phyloP scores from a whole-genome alignment of 2,888 invertebrate genomes.

The Cantharis lateralis region DNA sequence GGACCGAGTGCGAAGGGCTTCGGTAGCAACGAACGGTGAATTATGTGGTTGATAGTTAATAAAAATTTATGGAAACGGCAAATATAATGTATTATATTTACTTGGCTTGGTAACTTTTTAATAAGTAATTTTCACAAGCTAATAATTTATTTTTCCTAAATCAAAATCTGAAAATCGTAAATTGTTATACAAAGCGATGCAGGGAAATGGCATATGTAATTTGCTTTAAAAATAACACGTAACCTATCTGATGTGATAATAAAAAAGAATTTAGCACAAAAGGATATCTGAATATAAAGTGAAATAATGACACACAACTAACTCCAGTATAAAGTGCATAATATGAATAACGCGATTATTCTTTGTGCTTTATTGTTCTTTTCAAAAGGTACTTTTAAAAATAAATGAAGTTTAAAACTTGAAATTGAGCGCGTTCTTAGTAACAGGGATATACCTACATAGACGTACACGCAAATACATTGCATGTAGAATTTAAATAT shows the following conservation, averaged over 20 bases:
- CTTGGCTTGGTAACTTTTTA: neutral
- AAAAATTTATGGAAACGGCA: too few species aligned
- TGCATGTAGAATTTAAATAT: neutral
- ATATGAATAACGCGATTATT: neutral
- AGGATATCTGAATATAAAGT: neutral
- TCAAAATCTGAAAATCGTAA: neutral
- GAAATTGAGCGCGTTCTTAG: neutral
- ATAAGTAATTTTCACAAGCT: neutral
- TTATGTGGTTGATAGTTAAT: too few species aligned
- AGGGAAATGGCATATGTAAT: neutral
- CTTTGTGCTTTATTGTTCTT: constrained; percentile 4
- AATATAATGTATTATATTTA: too few species aligned
- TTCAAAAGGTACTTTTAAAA: neutral
- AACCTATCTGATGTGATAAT: neutral
- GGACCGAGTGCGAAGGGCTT: too few species aligned
- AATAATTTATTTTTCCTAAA: neutral
- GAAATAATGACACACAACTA: neutral
- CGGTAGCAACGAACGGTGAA: too few species aligned
- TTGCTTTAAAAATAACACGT: neutral
- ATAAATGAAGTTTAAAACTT: constrained; percentile 1
- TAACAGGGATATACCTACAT: neutral
- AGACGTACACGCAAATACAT: neutral
- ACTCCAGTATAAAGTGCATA: neutral
- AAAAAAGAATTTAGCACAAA: neutral
- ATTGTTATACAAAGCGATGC: neutral